Evolutionary conservation across 2,888 invertebrate genomes (phyloP), one percentile per base, ranked within the genome.

Genomic region (Ptilodon capucinus): DNA sequence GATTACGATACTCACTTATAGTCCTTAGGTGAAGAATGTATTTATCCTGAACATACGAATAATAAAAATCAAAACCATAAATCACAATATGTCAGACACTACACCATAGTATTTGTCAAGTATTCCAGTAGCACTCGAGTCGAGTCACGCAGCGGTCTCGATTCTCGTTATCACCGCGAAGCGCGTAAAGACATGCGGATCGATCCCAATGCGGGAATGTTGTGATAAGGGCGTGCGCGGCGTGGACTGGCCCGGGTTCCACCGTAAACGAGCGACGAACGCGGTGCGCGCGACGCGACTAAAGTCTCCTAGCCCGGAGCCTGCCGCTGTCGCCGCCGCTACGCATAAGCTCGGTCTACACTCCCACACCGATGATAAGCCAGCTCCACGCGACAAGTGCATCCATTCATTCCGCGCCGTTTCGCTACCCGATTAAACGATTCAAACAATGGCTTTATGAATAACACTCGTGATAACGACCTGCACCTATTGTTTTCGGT

Each of bases 201-300:
- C 90, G 90, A 90, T 90, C 76, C 78, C 76, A 75, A 74, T 76
- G 81, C 81, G 79, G 77, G 79, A 77, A 66, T 78, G 79, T 78
- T 83, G 76, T 84, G 86, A 82, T 86, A 83, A 80, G 80, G 78
- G 76, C 64, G 63, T 63, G 51, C 57, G 51, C 60, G 42, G 47
- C 44, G 48, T 40, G 53, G 34, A 50, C 43, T 13, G 35, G 52
- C 42, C 49, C 44, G 25, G 46, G 57, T 38, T n/a, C 38, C 2
- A 4, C 2, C 4, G 38, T 38, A 13, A 64, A 63, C 64, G 71
- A 74, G 76, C 74, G 72, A 56, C 71, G 64, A 64, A 67, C 63
- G 60, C 80, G 79, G 76, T 74, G 87, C 73, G 86, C 88, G 84
- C 86, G 78, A 73, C 82, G 76, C 84, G 78, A 86, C 86, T 84